These are phyloP conservation scores for Heliconius himera DNA, from an alignment of 1,140 invertebrate genomes.

Conservation along the genomic window DNA sequence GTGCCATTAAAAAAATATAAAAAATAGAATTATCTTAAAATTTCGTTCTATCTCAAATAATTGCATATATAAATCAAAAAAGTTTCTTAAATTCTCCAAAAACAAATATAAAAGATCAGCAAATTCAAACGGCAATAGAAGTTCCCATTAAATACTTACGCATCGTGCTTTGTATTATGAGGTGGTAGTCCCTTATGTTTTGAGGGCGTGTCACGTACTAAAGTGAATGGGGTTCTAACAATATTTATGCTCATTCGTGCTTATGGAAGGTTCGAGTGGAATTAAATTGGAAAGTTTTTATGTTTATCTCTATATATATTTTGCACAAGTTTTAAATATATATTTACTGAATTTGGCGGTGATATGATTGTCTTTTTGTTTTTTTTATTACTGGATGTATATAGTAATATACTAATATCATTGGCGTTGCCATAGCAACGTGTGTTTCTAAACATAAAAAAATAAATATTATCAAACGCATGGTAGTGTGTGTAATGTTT, in stretches of 20 bases:
- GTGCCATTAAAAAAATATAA: too few relatives aligned
- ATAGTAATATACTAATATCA: too few relatives aligned
- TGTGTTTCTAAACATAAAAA: too few relatives aligned
- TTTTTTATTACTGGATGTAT: too few relatives aligned
- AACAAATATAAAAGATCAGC: neutral
- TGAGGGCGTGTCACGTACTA: slow-evolving; percentile 14
- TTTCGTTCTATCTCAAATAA: too few relatives aligned
- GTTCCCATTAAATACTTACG: slow-evolving; percentile 17
- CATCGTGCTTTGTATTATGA: slow-evolving; percentile 16
- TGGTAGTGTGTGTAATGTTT: too few relatives aligned
- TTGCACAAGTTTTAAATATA: neutral
- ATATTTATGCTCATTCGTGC: slow-evolving; percentile 21
- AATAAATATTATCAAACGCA: too few relatives aligned
- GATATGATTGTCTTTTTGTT: too few relatives aligned
- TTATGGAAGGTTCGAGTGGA: neutral
- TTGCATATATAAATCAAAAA: neutral
- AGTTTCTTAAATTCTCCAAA: neutral
- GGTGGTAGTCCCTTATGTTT: slow-evolving; percentile 9
- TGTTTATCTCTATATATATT: neutral
- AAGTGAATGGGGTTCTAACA: slow-evolving; percentile 17
- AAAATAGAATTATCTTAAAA: too few relatives aligned
- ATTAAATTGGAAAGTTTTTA: slow-evolving; percentile 7
- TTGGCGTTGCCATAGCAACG: too few relatives aligned
- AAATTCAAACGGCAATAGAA: neutral
- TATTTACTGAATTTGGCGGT: neutral